Percentiles rank a stretch among this genome's conserved stretches.
phyloP scores from a whole-genome alignment of 2,888 invertebrate genomes.

The Leucophora obtusa region DNA sequence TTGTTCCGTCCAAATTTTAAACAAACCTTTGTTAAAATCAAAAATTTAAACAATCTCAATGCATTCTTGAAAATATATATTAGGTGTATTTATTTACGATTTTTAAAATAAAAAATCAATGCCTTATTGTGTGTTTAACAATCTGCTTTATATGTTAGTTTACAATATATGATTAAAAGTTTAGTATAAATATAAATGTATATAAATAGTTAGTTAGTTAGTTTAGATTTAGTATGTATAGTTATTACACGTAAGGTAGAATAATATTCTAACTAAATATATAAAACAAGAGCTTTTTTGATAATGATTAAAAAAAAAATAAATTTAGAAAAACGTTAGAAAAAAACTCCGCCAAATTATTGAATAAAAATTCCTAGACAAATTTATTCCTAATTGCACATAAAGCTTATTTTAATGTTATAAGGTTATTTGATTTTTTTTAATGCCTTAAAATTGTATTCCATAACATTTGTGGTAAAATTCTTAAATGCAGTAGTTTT shows the following conservation, averaged over 20 bases:
- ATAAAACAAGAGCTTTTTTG: slow-evolving; percentile 61
- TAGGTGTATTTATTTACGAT: slow-evolving; percentile 8
- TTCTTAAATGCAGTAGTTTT: too few relatives aligned
- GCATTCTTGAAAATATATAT: neutral
- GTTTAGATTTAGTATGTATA: slow-evolving; percentile 1
- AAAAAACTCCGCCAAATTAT: slow-evolving; percentile 28
- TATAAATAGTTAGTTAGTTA: slow-evolving; percentile 25
- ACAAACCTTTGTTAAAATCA: slow-evolving; percentile 7
- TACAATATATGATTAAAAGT: slow-evolving; percentile 10
- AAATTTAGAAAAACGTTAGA: slow-evolving; percentile 64
- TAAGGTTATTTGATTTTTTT: too few relatives aligned
- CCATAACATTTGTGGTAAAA: too few relatives aligned
- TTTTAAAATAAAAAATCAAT: slow-evolving; percentile 59
- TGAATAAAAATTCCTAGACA: slow-evolving; percentile 64
- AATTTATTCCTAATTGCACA: neutral
- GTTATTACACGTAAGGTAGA: too few relatives aligned
- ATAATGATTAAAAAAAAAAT: slow-evolving; percentile 65
- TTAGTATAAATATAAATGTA: neutral
- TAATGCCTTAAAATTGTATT: too few relatives aligned
- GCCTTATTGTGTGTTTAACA: slow-evolving; percentile 36
- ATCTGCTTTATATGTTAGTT: slow-evolving; percentile 39
- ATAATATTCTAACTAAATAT: too few relatives aligned
- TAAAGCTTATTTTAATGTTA: neutral
- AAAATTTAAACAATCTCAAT: neutral
- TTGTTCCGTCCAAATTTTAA: neutral